Percentiles rank a stretch among this genome's conserved stretches.
These are phyloP conservation scores for Babyrousa celebensis DNA, from an alignment of 2,797 vertebrate genomes.

Conservation along the genomic window DNA sequence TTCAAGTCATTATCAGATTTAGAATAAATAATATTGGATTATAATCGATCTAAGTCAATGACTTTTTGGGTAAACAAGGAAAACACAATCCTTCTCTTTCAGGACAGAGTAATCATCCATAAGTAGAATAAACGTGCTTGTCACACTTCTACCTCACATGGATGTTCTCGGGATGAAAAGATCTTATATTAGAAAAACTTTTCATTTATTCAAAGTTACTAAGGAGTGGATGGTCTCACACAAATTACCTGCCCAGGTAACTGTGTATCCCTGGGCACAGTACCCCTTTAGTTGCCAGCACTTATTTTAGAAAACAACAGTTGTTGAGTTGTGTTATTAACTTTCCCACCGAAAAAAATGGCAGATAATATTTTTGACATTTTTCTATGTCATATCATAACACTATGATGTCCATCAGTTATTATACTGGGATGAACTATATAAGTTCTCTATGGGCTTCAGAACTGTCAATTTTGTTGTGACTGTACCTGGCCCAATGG, in stretches of 20 bases:
- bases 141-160: not conserved
- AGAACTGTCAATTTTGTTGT: not conserved
- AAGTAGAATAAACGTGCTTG: slow-evolving; percentile 7
- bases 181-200: not conserved
- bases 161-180: slow-evolving; percentile 34
- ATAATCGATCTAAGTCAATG: not conserved
- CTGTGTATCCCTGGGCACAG: not conserved
- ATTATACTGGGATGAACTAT: not conserved
- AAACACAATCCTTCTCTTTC: not conserved
- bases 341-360: not conserved
- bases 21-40: not conserved
- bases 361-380: not conserved
- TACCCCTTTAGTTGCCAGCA: not conserved
- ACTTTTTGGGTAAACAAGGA: not conserved
- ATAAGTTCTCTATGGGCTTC: not conserved
- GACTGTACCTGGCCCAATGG: not conserved
- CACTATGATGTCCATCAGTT: not conserved
- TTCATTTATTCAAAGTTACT: slow-evolving; percentile 7
- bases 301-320: slow-evolving; percentile 47
- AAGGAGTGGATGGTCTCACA: not conserved
- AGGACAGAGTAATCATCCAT: not conserved
- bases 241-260: slow-evolving; percentile 1
- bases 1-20: not conserved
- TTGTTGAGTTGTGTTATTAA: not conserved
- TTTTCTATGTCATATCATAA: slow-evolving; percentile 8